Conservation (phyloP, 1,140 invertebrate genomes). For the Bradynema listronoti region DNA sequence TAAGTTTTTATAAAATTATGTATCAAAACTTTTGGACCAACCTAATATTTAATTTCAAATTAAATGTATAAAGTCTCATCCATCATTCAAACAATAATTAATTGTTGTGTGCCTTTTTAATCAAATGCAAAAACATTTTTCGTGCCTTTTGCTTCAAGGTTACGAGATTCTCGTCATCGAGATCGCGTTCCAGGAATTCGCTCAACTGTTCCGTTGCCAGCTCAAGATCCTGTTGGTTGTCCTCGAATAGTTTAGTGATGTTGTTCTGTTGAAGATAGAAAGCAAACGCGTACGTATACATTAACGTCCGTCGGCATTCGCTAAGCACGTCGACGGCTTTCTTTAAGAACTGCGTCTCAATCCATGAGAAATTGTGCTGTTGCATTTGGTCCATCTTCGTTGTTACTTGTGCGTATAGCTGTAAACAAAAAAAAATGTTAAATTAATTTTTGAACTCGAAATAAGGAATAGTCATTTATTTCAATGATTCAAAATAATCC, state of each 20-base stretch:
- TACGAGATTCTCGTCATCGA: slow-evolving; percentile 82
- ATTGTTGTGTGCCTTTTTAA: no score
- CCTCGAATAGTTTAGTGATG: slow-evolving; percentile 96
- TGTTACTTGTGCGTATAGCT: slow-evolving; percentile 66
- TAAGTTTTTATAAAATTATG: no score
- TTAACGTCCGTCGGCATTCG: slow-evolving; percentile 87
- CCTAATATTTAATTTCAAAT: no score
- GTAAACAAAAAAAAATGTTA: slow-evolving; percentile 7
- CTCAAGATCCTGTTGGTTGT: slow-evolving; percentile 96
- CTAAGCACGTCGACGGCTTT: slow-evolving; percentile 95
- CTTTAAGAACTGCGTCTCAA: slow-evolving; percentile 94
- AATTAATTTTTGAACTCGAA: not conserved
- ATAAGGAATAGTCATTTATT: no score
- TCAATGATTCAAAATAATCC: no score
- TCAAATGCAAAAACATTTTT: no score
- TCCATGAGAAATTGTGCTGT: slow-evolving; percentile 94
- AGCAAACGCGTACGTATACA: slow-evolving; percentile 97
- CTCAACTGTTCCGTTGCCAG: slow-evolving; percentile 90
- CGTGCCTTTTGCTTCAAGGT: slow-evolving; percentile 98
- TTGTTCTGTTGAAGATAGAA: slow-evolving; percentile 96
- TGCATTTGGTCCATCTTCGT: slow-evolving; percentile 65
- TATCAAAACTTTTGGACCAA: no score
- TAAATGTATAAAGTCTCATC: no score
- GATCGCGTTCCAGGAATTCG: slow-evolving; percentile 93
- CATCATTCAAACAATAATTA: no score